Conservation (phyloP, 2,113 vertebrate species). For the Phyllostomus hastatus region DNA sequence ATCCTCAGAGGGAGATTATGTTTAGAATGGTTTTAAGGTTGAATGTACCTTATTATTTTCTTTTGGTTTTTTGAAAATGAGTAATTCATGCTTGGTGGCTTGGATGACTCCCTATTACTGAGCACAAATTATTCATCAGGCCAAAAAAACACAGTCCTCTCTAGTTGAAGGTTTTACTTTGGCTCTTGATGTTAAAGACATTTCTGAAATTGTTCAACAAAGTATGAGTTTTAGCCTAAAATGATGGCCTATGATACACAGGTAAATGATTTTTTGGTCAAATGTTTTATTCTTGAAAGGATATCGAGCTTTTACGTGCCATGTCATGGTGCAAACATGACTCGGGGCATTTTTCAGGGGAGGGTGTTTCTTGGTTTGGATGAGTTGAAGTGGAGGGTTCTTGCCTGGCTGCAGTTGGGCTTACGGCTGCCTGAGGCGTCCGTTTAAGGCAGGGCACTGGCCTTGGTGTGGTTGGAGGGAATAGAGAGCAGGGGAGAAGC, state of each 20-base stretch:
- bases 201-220: constrained; percentile 37
- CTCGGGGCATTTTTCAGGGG: background rate
- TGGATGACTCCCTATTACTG: constrained; percentile 56
- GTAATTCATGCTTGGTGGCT: constrained; percentile 54
- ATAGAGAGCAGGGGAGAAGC: background rate
- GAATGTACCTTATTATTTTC: constrained; percentile 71
- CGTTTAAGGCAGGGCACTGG: background rate
- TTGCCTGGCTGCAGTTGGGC: background rate
- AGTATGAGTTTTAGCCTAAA: background rate
- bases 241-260: background rate
- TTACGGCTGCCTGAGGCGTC: background rate
- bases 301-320: background rate
- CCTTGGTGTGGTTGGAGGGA: background rate
- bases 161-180: constrained; percentile 18
- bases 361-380: background rate
- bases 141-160: background rate
- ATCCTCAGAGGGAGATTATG: constrained; percentile 65
- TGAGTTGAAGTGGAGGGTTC: background rate
- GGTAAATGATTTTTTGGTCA: background rate
- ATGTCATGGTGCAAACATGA: background rate
- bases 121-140: constrained; percentile 62
- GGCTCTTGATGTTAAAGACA: constrained; percentile 32
- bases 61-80: constrained; percentile 68
- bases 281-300: background rate
- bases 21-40: constrained; percentile 70